Evolutionary conservation across 2,888 invertebrate genomes (phyloP), one percentile per base, ranked within the genome.

Genomic region (Oligia strigilis): DNA sequence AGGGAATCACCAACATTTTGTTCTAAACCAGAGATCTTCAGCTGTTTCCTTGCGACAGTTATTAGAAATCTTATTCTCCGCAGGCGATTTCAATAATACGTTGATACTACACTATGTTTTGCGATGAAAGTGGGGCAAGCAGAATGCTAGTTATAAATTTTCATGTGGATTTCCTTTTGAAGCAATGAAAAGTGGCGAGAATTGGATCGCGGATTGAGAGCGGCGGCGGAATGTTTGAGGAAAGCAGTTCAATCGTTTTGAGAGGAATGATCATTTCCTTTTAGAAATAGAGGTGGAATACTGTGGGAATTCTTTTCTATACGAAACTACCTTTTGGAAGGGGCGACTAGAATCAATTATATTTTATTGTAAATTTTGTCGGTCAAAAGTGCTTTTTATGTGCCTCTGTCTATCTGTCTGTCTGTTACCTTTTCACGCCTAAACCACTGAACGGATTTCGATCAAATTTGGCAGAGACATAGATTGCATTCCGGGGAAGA

Each of bases 61-160:
- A 85, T 85, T 90, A 90, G 91, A 92, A 92, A 91, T 89, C 87
- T 82, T 84, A 90, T 90, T 92, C 91, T 91, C 92, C 90, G 89
- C 91, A 49, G 91, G 90, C 93, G 89, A 85, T 92, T 90, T 89
- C 84, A 87, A 85, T 93, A 91, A 93, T 91, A 84, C 84, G 81
- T 76, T 87, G 40, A n/a, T 65, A 77, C 75, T 78, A 55, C 75
- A 78, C 86, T 84, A 73, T 88, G 83, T 89, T 90, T 85, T 86
- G 77, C 84, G 52, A 89, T 73, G 91, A 90, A 90, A 90, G 90
- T 90, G 75, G 86, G 80, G 40, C 85, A 72, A 77, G 23, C 40
- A 71, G 71, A 77, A 67, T 52, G 72, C 72, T 73, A 52, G 82
- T 74, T 83, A 80, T 81, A 88, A 52, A 79, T 86, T 88, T 89